These are phyloP conservation scores for Drosophila asahinai DNA, from an alignment of 1,140 invertebrate species.

Conservation along the genomic window DNA sequence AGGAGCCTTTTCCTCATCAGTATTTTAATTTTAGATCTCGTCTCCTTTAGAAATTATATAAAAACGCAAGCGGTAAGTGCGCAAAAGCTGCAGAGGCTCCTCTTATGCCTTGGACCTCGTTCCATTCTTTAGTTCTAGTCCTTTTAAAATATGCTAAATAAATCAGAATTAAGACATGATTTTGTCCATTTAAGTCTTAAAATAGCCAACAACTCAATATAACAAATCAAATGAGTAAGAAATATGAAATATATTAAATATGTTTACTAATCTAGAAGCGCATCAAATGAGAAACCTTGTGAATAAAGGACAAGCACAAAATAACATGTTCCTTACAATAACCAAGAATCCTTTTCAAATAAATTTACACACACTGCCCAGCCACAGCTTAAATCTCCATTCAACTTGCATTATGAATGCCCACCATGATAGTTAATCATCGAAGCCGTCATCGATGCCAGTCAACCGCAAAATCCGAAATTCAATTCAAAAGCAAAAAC, in stretches of 20 bases:
- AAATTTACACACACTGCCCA: background rate
- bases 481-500: slow-evolving; percentile 49
- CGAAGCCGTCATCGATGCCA: slow-evolving; percentile 14
- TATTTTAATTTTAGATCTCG: too few species aligned
- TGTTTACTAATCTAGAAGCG: background rate
- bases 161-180: too few species aligned
- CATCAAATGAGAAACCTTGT: background rate
- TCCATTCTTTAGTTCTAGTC: too few species aligned
- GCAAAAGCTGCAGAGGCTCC: too few species aligned
- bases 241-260: background rate
- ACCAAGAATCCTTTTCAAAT: background rate
- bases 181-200: too few species aligned
- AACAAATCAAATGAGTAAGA: too few species aligned
- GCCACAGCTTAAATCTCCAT: slow-evolving; percentile 17
- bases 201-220: too few species aligned
- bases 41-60: too few species aligned
- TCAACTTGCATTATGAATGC: slow-evolving; percentile 35
- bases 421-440: slow-evolving; percentile 24
- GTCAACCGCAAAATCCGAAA: slow-evolving; percentile 35
- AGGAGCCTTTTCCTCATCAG: too few species aligned
- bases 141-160: too few species aligned
- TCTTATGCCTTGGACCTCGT: too few species aligned
- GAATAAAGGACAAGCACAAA: background rate
- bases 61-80: too few species aligned
- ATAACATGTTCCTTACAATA: background rate